These are phyloP conservation scores for Tiliacea aurago DNA, from an alignment of 2,888 invertebrate genomes.

Conservation along the genomic window DNA sequence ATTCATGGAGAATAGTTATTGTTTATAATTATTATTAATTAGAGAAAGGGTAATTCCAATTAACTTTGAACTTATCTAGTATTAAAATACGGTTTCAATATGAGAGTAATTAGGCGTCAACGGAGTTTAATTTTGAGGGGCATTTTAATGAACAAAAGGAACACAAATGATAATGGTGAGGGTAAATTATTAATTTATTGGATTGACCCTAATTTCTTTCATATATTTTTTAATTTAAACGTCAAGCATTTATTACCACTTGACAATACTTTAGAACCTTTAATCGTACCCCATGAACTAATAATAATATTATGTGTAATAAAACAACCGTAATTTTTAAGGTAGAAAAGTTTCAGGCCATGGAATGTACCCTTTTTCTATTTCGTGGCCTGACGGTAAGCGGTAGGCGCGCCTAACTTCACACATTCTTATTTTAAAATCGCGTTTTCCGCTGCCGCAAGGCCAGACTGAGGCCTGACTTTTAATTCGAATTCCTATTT, in stretches of 20 bases:
- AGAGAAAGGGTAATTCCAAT: constrained; percentile 47
- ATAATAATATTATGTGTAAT: constrained; percentile 17
- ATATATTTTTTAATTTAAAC: constrained; percentile 33
- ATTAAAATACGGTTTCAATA: constrained; percentile 36
- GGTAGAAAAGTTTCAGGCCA: constrained; percentile 29
- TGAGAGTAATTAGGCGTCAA: constrained; percentile 39
- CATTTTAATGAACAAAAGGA: constrained; percentile 24
- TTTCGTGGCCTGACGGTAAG: constrained; percentile 28
- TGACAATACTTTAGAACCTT: constrained; percentile 28
- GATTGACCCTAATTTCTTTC: constrained; percentile 51
- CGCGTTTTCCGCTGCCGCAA: constrained; percentile 45
- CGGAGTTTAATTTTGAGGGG: constrained; percentile 13
- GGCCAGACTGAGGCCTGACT: constrained; percentile 72
- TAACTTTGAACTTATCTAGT: constrained; percentile 39
- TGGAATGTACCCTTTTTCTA: constrained; percentile 51
- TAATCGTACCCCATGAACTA: constrained; percentile 9
- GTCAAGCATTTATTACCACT: constrained; percentile 46
- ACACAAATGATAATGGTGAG: constrained; percentile 30
- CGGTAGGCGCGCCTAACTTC: constrained; percentile 44
- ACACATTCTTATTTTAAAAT: constrained; percentile 57
- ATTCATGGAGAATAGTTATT: constrained; percentile 68
- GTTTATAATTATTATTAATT: constrained; percentile 40
- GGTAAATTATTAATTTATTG: constrained; percentile 54
- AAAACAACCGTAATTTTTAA: constrained; percentile 29
- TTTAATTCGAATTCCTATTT: constrained; percentile 68